phyloP scores from a whole-genome alignment of 2,797 vertebrate genomes.

The Arctocebus calabarensis region DNA sequence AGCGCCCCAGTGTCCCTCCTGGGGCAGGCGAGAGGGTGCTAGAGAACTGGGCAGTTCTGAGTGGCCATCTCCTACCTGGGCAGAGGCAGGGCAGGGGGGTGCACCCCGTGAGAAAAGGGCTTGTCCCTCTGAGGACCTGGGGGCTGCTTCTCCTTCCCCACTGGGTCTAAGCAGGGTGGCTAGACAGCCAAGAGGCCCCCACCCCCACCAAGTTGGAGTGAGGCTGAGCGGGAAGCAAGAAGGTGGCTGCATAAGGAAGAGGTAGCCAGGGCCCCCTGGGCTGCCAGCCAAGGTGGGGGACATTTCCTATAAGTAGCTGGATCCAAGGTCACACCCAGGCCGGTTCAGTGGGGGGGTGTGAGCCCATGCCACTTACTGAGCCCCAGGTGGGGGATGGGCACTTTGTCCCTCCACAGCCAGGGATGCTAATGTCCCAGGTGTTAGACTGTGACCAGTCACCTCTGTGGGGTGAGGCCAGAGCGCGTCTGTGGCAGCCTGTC shows the following conservation, averaged over 20 bases:
- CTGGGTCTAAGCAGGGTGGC: background rate
- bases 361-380: background rate
- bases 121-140: background rate
- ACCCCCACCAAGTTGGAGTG: background rate
- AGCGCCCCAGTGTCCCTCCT: background rate
- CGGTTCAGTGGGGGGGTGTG: background rate
- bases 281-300: background rate
- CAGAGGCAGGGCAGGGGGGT: background rate
- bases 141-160: background rate
- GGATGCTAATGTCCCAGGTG: background rate
- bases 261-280: fast-evolving
- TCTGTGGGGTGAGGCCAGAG: background rate
- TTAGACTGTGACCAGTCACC: background rate
- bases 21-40: background rate
- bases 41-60: background rate
- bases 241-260: background rate
- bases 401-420: background rate
- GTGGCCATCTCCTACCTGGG: background rate
- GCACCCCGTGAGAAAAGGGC: background rate
- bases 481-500: fast-evolving
- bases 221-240: background rate
- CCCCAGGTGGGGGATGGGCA: fast-evolving
- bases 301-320: background rate
- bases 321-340: background rate
- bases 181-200: background rate